phyloP scores from a whole-genome alignment of 2,888 invertebrate genomes.

The Ormyrus rosae region DNA sequence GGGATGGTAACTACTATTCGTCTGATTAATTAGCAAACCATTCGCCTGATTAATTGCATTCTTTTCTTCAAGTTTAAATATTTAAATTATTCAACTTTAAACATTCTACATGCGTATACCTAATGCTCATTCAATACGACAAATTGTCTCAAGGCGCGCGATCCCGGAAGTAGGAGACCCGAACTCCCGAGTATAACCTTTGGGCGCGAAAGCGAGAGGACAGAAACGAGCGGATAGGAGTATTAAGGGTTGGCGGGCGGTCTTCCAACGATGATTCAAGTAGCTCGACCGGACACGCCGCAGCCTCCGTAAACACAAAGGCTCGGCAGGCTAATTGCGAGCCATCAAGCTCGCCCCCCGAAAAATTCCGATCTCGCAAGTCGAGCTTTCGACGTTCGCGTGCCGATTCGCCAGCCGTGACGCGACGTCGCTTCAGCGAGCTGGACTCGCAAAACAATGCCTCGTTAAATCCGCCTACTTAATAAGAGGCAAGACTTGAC shows the following conservation, averaged over 20 bases:
- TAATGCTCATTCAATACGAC: no score
- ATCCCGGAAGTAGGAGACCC: background rate
- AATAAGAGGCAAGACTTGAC: constrained; percentile 17
- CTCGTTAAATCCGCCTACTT: constrained; percentile 6
- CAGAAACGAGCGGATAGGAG: constrained; percentile 68
- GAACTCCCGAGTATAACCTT: no score
- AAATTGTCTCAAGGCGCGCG: background rate
- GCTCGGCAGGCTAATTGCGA: background rate
- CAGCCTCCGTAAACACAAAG: constrained; percentile 10
- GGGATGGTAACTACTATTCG: no score
- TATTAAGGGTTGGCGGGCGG: constrained; percentile 72
- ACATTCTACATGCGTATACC: no score
- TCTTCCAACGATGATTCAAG: constrained; percentile 60
- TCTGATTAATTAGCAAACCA: no score
- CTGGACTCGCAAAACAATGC: constrained; percentile 4
- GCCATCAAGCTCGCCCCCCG: background rate
- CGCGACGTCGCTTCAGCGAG: no score
- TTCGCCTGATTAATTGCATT: no score
- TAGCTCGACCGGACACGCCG: constrained; percentile 12
- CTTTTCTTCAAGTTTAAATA: no score
- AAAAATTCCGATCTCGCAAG: background rate
- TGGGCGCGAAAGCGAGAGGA: background rate
- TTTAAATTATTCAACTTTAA: no score
- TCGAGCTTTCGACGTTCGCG: background rate
- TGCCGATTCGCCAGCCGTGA: background rate